Base-by-base conservation (phyloP, 2,888 invertebrate genomes). In the Thymelicus lineola region DNA sequence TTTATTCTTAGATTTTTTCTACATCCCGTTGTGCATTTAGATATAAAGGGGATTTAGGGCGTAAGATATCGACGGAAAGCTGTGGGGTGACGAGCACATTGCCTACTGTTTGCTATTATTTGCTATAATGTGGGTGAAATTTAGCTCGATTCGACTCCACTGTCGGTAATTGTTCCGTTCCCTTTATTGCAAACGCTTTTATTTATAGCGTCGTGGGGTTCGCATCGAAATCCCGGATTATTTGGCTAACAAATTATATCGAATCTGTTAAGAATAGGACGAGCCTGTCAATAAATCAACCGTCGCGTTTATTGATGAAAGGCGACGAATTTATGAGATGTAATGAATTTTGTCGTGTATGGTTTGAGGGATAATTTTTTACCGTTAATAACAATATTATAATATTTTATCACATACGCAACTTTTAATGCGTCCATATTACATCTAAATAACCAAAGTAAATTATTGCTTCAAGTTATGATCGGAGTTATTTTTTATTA, bases 221-320 rank as follows among this genome's bases (percentile, higher is more conserved):
- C 76, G 86, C 89, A 89, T 85, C 86, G 76, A 88, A 91, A 91
- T 87, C 89, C 89, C 82, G 91, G 92, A 93, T 93, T 93, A 93
- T 93, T 93, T 93, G 90, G 91, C 89, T 93, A 91, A 93, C 93
- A 93, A 93, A 93, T 93, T 93, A 92, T 87, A 86, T 86, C 82
- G 89, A 89, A 90, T 91, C 90, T 88, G 89, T 85, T 86, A 82
- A 88, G 89, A 91, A 90, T 90, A 87, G 88, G 87, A 90, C 86
- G 86, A 82, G 85, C 86, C 84, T 87, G 90, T 89, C 91, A 84
- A 90, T 93, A 91, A 92, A 92, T 93, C 91, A 92, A 86, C 82
- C 79, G 82, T 79, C 71, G 85, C 88, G 88, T 90, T 90, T 90
- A 91, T 90, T 83, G 89, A 86, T 86, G 87, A 88, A 87, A 87